These are phyloP conservation scores for Connochaetes taurinus DNA, from an alignment of 2,113 vertebrate species.

Conservation along the genomic window DNA sequence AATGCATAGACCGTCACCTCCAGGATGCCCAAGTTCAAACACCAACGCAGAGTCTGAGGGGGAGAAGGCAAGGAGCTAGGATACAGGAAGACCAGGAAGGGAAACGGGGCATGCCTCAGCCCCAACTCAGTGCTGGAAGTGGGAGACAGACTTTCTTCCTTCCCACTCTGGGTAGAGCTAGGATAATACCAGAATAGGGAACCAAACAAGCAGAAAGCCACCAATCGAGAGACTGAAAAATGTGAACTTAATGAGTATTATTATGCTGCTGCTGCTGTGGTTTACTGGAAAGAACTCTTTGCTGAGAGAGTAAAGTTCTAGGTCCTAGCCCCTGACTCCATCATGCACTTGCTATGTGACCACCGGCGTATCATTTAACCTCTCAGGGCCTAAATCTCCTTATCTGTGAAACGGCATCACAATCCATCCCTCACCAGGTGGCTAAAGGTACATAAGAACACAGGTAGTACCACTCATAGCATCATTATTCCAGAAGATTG, in stretches of 20 bases:
- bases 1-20: constrained; percentile 99
- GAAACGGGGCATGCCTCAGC: not conserved
- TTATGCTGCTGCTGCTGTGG: not conserved
- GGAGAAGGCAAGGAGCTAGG: not conserved
- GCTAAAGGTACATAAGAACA: not conserved
- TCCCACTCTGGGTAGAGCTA: not conserved
- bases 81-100: not conserved
- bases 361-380: not conserved
- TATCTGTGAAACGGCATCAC: not conserved
- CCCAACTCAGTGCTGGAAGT: not conserved
- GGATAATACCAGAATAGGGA: not conserved
- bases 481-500: not conserved
- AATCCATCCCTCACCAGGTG: not conserved
- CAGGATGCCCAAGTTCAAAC: constrained; percentile 91
- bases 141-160: not conserved
- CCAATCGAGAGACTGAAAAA: not conserved
- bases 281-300: not conserved
- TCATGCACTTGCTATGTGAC: not conserved
- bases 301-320: not conserved
- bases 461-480: not conserved
- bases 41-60: constrained; percentile 92
- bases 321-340: not conserved
- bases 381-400: not conserved
- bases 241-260: not conserved
- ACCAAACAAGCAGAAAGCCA: not conserved